Evolutionary conservation across 2,888 invertebrate species (phyloP).

Genomic region (Pyrocoelia pectoralis): DNA sequence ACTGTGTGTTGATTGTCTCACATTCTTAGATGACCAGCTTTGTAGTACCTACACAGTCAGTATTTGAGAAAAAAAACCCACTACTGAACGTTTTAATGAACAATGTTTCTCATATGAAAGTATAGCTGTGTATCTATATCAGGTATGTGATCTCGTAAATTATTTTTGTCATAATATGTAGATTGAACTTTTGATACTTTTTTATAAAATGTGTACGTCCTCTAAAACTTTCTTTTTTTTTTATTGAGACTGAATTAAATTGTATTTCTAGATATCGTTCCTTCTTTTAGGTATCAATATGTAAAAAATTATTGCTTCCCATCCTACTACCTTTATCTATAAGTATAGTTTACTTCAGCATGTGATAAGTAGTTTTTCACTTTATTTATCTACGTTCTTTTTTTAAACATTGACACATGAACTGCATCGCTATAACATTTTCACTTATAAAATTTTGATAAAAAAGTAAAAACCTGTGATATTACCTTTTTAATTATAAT

Average conservation of each 20-base stretch:
- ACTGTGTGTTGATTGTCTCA: not conserved
- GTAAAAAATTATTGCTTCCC: slow-evolving; percentile 8
- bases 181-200: not conserved
- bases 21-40: not conserved
- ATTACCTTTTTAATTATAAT: slow-evolving; percentile 34
- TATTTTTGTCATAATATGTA: not conserved
- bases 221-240: slow-evolving; percentile 10
- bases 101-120: too few relatives aligned
- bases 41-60: not conserved
- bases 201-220: slow-evolving; percentile 3
- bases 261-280: slow-evolving; percentile 16
- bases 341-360: slow-evolving; percentile 22
- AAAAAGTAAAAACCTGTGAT: slow-evolving; percentile 30
- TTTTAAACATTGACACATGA: not conserved
- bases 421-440: slow-evolving; percentile 2
- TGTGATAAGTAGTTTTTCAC: slow-evolving; percentile 27
- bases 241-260: slow-evolving; percentile 26
- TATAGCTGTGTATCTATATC: too few relatives aligned
- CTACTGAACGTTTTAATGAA: too few relatives aligned
- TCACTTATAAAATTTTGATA: slow-evolving; percentile 16
- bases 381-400: slow-evolving; percentile 26
- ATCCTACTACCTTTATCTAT: not conserved
- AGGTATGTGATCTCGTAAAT: not conserved
- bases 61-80: too few relatives aligned
- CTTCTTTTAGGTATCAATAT: slow-evolving; percentile 10